phyloP scores from a whole-genome alignment of 2,797 vertebrate genomes.

The Peromyscus attwateri region DNA sequence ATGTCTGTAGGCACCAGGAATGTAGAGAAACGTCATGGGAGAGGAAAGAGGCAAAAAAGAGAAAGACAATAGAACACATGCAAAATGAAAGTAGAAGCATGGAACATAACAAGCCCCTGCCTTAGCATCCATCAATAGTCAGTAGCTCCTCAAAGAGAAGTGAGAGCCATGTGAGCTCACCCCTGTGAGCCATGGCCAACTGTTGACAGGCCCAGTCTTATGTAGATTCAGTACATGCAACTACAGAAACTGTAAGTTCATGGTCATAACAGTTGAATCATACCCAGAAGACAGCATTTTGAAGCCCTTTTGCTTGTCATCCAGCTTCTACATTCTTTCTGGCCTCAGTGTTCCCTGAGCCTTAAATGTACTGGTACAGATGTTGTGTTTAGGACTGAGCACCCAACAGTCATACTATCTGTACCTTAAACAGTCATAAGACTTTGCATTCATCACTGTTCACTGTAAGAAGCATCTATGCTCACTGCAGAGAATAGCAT shows the following conservation, averaged over 20 bases:
- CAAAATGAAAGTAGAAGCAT: neutral
- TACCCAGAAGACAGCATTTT: neutral
- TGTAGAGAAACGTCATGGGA: neutral
- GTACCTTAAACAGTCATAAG: neutral
- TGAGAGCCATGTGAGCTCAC: too few relatives aligned
- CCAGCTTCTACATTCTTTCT: neutral
- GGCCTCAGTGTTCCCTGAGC: neutral
- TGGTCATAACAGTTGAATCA: neutral
- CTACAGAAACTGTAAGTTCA: neutral
- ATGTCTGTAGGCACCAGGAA: neutral
- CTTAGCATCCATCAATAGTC: neutral
- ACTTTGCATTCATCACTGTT: neutral
- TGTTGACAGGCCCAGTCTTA: neutral
- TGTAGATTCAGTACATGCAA: neutral
- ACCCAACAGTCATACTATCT: neutral
- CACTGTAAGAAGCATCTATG: neutral
- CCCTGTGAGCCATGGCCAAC: neutral
- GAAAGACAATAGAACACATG: neutral
- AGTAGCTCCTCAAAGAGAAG: too few relatives aligned
- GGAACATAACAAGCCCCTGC: too few relatives aligned
- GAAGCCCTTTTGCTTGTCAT: neutral
- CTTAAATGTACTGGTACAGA: neutral
- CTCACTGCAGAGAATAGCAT: neutral
- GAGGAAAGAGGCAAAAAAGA: neutral
- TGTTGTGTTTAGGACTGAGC: neutral